phyloP scores from a whole-genome alignment of 2,888 invertebrate species.

The Cosmorhoe ocellata region DNA sequence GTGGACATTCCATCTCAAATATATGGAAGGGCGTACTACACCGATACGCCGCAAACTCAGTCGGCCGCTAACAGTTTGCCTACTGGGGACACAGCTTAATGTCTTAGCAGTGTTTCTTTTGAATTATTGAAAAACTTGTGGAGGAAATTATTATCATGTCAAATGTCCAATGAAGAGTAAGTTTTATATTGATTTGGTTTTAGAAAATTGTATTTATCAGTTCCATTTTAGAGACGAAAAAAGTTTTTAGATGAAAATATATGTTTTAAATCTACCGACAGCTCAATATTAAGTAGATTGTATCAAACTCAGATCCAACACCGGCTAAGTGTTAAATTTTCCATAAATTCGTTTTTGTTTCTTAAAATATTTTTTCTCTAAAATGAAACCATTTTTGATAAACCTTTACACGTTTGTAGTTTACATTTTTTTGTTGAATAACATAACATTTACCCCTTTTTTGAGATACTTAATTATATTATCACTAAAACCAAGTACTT shows the following conservation, averaged over 20 bases:
- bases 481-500: slow-evolving; percentile 36
- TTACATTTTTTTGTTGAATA: slow-evolving; percentile 54
- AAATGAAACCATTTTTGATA: slow-evolving; percentile 68
- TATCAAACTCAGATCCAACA: too few relatives aligned
- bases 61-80: too few relatives aligned
- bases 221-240: slow-evolving; percentile 46
- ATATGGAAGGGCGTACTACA: too few relatives aligned
- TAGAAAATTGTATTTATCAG: slow-evolving; percentile 45
- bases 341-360: background rate
- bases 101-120: too few relatives aligned
- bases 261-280: too few relatives aligned
- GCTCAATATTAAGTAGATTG: too few relatives aligned
- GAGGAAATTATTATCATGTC: too few relatives aligned
- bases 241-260: background rate
- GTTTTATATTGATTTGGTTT: slow-evolving; percentile 31
- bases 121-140: too few relatives aligned
- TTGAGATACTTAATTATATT: slow-evolving; percentile 49
- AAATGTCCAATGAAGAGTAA: slow-evolving; percentile 15
- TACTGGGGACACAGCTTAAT: too few relatives aligned
- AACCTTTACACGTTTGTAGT: slow-evolving; percentile 74
- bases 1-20: too few relatives aligned
- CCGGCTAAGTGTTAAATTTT: too few relatives aligned
- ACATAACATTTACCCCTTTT: slow-evolving; percentile 66
- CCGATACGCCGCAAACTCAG: too few relatives aligned
- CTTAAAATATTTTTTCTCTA: slow-evolving; percentile 20